A percentile compares a stretch with the other conserved stretches of the same genome.
These are phyloP conservation scores for Umimayanthus chanpuru DNA, from an alignment of 92 coral and sea anemone species.

Conservation along the genomic window DNA sequence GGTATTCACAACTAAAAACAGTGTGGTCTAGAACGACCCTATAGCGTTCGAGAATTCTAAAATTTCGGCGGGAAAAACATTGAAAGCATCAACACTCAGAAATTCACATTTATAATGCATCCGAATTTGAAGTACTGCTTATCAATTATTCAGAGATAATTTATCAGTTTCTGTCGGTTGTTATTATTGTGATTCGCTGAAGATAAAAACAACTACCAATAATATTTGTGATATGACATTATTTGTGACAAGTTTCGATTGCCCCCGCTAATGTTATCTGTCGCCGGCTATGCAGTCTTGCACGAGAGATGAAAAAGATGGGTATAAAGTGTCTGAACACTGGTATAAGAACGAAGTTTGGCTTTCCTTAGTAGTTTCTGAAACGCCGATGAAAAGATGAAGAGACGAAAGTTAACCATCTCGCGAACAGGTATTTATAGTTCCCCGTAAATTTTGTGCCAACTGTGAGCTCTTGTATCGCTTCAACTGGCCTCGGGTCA, in stretches of 20 bases:
- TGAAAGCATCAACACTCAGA: too few relatives aligned
- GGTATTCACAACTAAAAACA: too few relatives aligned
- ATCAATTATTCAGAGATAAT: neutral
- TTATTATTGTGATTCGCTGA: slow-evolving; percentile 42
- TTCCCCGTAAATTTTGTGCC: neutral
- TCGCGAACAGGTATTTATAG: slow-evolving; percentile 40
- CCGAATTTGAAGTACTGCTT: neutral
- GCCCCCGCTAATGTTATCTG: slow-evolving; percentile 19
- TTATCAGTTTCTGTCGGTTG: neutral
- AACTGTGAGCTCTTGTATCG: neutral
- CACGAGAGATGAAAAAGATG: neutral
- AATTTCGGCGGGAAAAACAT: too few relatives aligned
- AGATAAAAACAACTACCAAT: slow-evolving; percentile 27
- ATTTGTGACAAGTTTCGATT: neutral
- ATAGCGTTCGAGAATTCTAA: too few relatives aligned
- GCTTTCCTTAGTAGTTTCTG: neutral
- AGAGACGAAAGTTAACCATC: slow-evolving; percentile 39
- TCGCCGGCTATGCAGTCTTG: neutral
- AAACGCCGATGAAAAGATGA: slow-evolving; percentile 7
- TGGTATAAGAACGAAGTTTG: neutral
- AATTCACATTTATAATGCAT: neutral
- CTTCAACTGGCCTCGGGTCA: neutral
- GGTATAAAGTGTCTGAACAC: neutral
- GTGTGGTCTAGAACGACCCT: too few relatives aligned
- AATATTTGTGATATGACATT: neutral